Conservation (phyloP, 1,140 invertebrate genomes). For the Drosophila setifemur region DNA sequence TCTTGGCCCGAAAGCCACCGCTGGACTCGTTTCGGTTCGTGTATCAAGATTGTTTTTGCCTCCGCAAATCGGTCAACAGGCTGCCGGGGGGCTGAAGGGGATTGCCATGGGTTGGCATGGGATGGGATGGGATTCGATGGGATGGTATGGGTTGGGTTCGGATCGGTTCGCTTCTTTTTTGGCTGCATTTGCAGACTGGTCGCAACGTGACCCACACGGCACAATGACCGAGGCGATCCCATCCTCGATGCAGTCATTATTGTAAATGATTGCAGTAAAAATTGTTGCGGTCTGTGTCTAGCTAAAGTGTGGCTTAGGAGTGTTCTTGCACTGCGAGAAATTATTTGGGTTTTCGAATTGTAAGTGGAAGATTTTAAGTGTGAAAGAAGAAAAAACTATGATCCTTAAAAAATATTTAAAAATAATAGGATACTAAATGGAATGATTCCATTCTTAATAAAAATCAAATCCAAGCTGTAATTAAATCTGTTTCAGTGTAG, state of each 20-base stretch:
- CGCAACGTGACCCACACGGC: constrained; percentile 67
- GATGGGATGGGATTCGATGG: neutral
- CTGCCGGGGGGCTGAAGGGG: neutral
- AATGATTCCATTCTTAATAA: neutral
- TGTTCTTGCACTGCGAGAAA: constrained; percentile 17
- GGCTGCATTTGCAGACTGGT: constrained; percentile 27
- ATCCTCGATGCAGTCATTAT: constrained; percentile 61
- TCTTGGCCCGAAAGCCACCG: constrained; percentile 11
- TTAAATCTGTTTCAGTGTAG: neutral
- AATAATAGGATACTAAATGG: too few species aligned
- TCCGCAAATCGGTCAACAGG: constrained; percentile 70
- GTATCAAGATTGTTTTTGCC: constrained; percentile 65
- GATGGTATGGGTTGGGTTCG: neutral
- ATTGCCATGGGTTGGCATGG: neutral
- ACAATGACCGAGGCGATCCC: constrained; percentile 60
- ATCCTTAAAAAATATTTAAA: too few species aligned
- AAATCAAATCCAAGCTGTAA: too few species aligned
- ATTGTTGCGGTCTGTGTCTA: constrained; percentile 47
- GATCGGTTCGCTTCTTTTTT: too few species aligned
- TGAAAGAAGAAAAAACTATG: too few species aligned
- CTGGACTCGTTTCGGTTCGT: constrained; percentile 66
- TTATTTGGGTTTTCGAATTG: too few species aligned
- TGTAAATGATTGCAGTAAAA: constrained; percentile 81
- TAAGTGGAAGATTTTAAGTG: too few species aligned
- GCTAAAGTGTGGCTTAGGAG: constrained; percentile 31